Percentiles rank a stretch among this genome's conserved stretches.
These are phyloP conservation scores for Huso huso DNA, from an alignment of 2,797 vertebrate genomes.

Conservation along the genomic window DNA sequence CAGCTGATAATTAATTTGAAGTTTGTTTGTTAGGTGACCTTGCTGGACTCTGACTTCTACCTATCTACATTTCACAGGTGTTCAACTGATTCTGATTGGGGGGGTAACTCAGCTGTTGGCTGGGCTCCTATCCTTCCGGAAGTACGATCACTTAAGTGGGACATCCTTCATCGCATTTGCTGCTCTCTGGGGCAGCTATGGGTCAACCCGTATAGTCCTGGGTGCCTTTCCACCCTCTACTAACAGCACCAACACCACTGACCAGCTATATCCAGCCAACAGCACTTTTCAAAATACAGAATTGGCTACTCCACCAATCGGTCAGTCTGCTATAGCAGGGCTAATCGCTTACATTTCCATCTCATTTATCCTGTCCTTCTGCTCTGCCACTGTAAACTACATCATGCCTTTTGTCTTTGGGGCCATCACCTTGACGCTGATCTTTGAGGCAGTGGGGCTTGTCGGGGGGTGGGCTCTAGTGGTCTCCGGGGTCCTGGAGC, in stretches of 20 bases:
- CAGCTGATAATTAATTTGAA: too few species aligned
- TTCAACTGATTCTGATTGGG: constrained; percentile 78
- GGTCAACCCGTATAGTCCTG: constrained; percentile 64
- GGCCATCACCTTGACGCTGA: constrained; percentile 63
- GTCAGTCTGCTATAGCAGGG: constrained; percentile 65
- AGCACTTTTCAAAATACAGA: too few species aligned
- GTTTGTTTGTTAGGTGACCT: too few species aligned
- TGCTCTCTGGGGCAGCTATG: constrained; percentile 78
- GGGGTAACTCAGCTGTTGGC: constrained; percentile 76
- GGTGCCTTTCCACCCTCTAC: constrained; percentile 32
- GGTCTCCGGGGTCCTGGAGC: constrained; percentile 65
- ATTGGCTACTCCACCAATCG: constrained; percentile 23
- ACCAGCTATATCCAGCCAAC: too few species aligned
- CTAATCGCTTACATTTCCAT: constrained; percentile 71
- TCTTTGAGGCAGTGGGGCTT: constrained; percentile 70
- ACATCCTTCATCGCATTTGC: constrained; percentile 77
- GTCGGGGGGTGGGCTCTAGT: constrained; percentile 66
- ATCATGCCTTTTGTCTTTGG: constrained; percentile 86
- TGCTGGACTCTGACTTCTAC: not conserved
- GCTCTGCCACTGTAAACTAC: constrained; percentile 79
- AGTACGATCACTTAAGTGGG: constrained; percentile 76
- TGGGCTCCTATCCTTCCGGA: constrained; percentile 75
- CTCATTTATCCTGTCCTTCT: constrained; percentile 72
- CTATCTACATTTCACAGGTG: constrained; percentile 46
- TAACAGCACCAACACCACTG: constrained; percentile 9